Base-by-base conservation (phyloP, 1,140 invertebrate species). In the Eueides isabella region DNA sequence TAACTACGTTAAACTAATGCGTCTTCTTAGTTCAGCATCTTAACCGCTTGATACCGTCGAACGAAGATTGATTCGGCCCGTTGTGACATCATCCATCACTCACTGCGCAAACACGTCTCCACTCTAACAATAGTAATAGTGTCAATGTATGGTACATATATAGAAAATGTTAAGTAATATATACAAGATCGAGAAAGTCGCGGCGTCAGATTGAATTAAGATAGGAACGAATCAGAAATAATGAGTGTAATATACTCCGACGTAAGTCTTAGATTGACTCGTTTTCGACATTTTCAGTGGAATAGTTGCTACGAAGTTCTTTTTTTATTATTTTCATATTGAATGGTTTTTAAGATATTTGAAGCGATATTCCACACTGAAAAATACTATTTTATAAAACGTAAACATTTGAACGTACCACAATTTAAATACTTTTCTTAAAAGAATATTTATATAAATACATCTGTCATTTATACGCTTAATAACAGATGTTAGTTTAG, bases 1-100 rank as follows among this genome's bases (percentile, higher is more conserved):
- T 38, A 31, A 35, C 63, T 68, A 33, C 67, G 67, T 75, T 41
- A 75, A 74, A 67, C 73, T 75, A 74, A 74, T 69, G 67, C 69
- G 41, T 70, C 74, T 75, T 63, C 68, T 72, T 35, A 61, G 30
- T 66, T 72, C 55, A 66, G 55, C 62, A 41, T 65, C 62, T 69
- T 65, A 67, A 70, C 64, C 71, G 72, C 67, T 77, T 71, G 72
- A 68, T 77, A 74, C 63, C 72, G 30, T 76, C 67, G 76, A 77
- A 77, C 76, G 76, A 77, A 77, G 76, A 77, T 77, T 77, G 72
- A 77, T 77, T 77, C 68, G 62, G 67, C 63, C 68, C 68, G 68
- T 33, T 68, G 76, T 77, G 76, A 74, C 68, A 70, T 65, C 69
- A 77, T 77, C 68, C 76, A 77, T 77, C 76, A 77, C 76, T 74